Conservation (phyloP, 2,888 invertebrate genomes). For the Achlya flavicornis region DNA sequence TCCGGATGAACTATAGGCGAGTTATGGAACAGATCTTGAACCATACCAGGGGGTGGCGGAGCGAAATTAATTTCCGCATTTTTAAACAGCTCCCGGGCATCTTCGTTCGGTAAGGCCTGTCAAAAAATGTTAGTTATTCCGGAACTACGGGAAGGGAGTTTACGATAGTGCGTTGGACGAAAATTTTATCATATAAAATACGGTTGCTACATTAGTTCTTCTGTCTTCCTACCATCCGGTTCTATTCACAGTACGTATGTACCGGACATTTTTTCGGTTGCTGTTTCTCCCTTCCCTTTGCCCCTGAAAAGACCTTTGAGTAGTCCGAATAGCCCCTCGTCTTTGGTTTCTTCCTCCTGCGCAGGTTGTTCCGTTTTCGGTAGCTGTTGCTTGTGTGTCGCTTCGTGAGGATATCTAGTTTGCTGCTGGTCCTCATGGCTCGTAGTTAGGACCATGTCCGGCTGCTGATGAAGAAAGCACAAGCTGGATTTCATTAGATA, state of each 20-base stretch:
- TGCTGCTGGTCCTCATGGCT: conserved; percentile 23
- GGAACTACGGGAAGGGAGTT: conserved; percentile 26
- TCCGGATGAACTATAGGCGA: conserved; percentile 67
- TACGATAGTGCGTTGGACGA: conserved; percentile 75
- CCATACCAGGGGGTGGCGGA: conserved; percentile 14
- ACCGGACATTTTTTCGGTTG: conserved; percentile 47
- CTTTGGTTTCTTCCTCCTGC: conserved; percentile 39
- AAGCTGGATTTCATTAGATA: conserved; percentile 80
- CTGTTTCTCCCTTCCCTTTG: conserved; percentile 48
- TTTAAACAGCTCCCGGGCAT: conserved; percentile 46
- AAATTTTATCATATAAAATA: conserved; percentile 27
- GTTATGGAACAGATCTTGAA: conserved; percentile 61
- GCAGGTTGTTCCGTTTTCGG: not conserved
- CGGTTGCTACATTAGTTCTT: conserved; percentile 28
- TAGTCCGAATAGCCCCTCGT: conserved; percentile 51
- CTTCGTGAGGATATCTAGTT: conserved; percentile 11
- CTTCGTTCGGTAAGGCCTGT: conserved; percentile 64
- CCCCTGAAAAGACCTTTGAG: conserved; percentile 62
- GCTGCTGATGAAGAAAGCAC: conserved; percentile 80
- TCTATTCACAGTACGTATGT: conserved; percentile 26
- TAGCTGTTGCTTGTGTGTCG: conserved; percentile 15
- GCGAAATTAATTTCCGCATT: conserved; percentile 34
- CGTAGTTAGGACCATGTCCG: conserved; percentile 44
- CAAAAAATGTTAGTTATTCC: conserved; percentile 59
- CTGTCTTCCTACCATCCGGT: conserved; percentile 17